Evolutionary conservation across 35 echinoderm and acorn worm genomes (phyloP).

Genomic region (Apostichopus californicus): DNA sequence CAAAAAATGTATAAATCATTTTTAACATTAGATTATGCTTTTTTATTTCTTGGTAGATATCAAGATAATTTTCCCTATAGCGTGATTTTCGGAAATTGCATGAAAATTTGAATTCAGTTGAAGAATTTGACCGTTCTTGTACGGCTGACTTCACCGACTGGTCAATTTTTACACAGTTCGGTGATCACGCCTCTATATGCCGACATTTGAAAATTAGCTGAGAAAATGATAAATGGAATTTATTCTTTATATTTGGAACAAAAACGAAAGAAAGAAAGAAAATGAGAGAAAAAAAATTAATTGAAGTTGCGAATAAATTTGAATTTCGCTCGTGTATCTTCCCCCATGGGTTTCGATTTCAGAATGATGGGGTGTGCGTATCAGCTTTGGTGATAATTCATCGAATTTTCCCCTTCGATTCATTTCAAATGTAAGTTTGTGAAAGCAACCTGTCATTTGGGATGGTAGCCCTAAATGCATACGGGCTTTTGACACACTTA

Average conservation of each 20-base stretch:
- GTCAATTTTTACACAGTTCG: conserved; percentile 1
- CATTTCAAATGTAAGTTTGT: background rate
- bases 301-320: too few species aligned
- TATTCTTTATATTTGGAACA: background rate
- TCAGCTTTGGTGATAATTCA: background rate
- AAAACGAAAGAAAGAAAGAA: background rate
- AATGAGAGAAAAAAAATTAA: too few species aligned
- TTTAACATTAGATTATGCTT: too few species aligned
- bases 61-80: too few species aligned
- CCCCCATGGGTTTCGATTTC: background rate
- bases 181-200: background rate
- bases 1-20: too few species aligned
- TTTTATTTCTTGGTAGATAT: too few species aligned
- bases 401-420: background rate
- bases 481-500: conserved; percentile 16
- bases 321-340: too few species aligned
- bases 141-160: background rate
- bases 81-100: too few species aligned
- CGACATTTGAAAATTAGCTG: background rate
- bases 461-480: background rate
- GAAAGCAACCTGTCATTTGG: background rate
- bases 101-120: too few species aligned
- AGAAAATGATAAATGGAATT: conserved; percentile 20
- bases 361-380: background rate
- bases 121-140: background rate